Evolutionary conservation across 2,113 vertebrate species (phyloP), one percentile per base, ranked within the genome.

Genomic region (Leptodactylus fuscus): DNA sequence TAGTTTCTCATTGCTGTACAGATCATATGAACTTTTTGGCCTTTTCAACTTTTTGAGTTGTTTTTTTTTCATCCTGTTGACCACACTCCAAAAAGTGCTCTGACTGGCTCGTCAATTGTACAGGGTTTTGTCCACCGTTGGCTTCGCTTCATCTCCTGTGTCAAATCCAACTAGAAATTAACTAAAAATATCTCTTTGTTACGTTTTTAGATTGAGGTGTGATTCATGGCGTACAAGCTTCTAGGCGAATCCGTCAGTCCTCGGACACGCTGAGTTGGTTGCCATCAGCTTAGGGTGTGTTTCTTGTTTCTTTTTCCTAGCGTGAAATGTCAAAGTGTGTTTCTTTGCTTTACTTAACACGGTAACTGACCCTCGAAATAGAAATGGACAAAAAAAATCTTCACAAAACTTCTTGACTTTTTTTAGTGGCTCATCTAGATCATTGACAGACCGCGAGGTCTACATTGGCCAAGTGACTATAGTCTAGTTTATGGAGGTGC

Each of bases 291-390:
- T 22, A n/a, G 34, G 49, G 49, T 55, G 75, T 49, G 22, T 51
- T 53, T 5, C 29, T 22, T n/a, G n/a, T n/a, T n/a, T n/a, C n/a
- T n/a, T 9, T 53, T 38, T 75, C 51, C 49, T 20, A 55, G 51
- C 34, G 32, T 78, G 32, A 55, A 78, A 78, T 58, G 29, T 78
- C 75, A 78, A 3, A 48, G 74, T 16, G 1, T 20, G 0, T 51
- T 77, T 76, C 24, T 41, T 71, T 77, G 75, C 29, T 78, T 36
- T 53, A 53, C 34, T 53, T 77, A 67, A 67, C 29, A 8, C 5
- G 27, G 70, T 24, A 27, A 53, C 32, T 53, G 48, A 53, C 74
- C 49, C 74, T n/a, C 11, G 44, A 44, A 4, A 44, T n/a, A n/a
- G n/a, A n/a, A n/a, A n/a, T n/a, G n/a, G n/a, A n/a, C n/a, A n/a